These are phyloP conservation scores for Nephotettix cincticeps DNA, from an alignment of 1,140 invertebrate species.

Conservation along the genomic window DNA sequence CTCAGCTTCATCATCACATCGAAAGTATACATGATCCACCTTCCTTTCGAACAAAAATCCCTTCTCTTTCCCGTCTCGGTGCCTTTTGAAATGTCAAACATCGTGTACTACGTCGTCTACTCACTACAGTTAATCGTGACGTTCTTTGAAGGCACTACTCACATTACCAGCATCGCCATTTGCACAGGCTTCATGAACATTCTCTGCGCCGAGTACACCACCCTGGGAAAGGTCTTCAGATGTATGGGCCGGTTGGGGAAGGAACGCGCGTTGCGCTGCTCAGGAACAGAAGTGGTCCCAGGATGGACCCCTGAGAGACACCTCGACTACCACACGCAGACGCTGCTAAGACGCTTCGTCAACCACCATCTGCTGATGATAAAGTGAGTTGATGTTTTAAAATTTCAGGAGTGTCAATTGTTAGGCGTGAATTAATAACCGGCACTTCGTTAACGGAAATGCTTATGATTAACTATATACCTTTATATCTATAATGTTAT, in stretches of 20 bases:
- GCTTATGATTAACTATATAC: too few relatives aligned
- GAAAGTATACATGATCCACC: not conserved
- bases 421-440: too few relatives aligned
- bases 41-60: not conserved
- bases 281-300: not conserved
- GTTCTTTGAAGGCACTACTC: not conserved
- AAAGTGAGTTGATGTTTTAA: not conserved
- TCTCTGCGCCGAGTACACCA: not conserved
- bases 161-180: constrained; percentile 3
- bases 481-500: too few relatives aligned
- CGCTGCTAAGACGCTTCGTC: not conserved
- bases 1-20: not conserved
- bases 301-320: not conserved
- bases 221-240: not conserved
- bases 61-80: not conserved
- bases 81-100: not conserved
- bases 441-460: too few relatives aligned
- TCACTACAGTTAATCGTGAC: not conserved
- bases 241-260: not conserved
- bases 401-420: too few relatives aligned
- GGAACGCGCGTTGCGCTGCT: not conserved
- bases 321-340: not conserved
- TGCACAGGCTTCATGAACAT: constrained; percentile 10
- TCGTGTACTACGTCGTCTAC: constrained; percentile 2
- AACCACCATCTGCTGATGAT: not conserved